Evolutionary conservation across 2,113 vertebrate species (phyloP).

Genomic region (Tinamus guttatus): DNA sequence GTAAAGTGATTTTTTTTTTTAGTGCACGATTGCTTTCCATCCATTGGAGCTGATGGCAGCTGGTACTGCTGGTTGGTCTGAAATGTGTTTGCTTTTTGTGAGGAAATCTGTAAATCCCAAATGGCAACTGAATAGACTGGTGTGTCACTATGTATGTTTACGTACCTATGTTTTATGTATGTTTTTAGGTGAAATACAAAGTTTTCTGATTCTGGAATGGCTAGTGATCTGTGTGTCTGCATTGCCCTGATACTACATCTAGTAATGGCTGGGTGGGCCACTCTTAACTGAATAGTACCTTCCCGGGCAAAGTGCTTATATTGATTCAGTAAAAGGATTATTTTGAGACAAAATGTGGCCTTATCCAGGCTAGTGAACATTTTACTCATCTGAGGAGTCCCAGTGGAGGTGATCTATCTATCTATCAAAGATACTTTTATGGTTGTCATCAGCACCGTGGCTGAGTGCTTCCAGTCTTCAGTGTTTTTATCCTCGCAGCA

Average conservation of each 20-base stretch:
- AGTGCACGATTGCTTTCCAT: rapidly evolving
- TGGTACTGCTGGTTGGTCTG: rapidly evolving
- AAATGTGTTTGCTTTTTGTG: rapidly evolving
- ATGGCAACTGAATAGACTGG: background rate
- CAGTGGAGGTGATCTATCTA: background rate
- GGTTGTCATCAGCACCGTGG: background rate
- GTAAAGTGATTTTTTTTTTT: background rate
- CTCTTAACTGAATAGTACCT: background rate
- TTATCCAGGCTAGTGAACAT: background rate
- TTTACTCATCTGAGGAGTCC: background rate
- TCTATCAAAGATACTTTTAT: background rate
- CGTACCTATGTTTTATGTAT: no score
- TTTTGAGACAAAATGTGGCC: background rate
- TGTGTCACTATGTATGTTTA: rapidly evolving
- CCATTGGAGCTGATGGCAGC: rapidly evolving
- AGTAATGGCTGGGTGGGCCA: background rate
- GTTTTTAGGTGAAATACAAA: background rate
- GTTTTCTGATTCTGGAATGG: background rate
- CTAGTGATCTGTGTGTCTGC: background rate
- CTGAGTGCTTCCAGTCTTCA: background rate
- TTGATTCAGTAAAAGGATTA: background rate
- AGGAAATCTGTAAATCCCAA: background rate
- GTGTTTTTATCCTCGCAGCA: background rate
- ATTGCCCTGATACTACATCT: background rate
- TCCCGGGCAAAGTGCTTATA: background rate